Base-by-base conservation (phyloP, 2,888 invertebrate species). In the Cheilosia scutellata region DNA sequence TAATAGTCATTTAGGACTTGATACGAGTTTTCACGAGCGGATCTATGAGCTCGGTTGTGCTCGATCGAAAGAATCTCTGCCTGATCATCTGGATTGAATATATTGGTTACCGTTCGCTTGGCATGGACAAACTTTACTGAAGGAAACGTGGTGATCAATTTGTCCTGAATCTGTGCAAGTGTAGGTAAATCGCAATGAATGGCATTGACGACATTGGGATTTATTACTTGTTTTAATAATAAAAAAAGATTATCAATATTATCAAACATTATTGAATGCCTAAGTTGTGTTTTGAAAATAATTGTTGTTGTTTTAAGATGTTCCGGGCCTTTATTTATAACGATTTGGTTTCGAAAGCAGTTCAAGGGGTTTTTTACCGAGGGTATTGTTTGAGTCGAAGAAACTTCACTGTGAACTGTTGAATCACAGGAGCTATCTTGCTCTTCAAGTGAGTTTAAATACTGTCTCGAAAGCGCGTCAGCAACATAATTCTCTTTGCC, bases 51-150 rank as follows among this genome's bases (percentile, higher is more conserved):
- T 33, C 76, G 76, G 40, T 68, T 68, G 16, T 66, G 60, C n/a
- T 68, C 29, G 33, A 47, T 55, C 7, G 55, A 51, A 42, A 83
- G 44, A 31, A 87, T 87, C 71, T 87, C 83, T 16, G 74, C 33
- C 47, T 87, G 78, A 16, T 79, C 75, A 47, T 78, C 65, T 51
- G 27, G 9, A 44, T 86, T 80, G 25, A 49, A 68, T 6, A 88
- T 47, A 68, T 87, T 87, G 9, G 68, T 87, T 3, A 87, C 78
- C 13, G 76, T 65, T 49, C 66, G 40, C 29, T 63, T 29, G 20
- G 40, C 40, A n/a, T 72, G 62, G 55, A 62, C 53, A 47, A 88
- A 88, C 75, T 87, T 87, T n/a, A 82, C 72, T 6, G 74, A 82
- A 16, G 87, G 75, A 72, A 51, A 75, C 16, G 13, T 31, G 6